Conservation (phyloP, 2,797 vertebrate species). For the Phylloscopus collybita region DNA sequence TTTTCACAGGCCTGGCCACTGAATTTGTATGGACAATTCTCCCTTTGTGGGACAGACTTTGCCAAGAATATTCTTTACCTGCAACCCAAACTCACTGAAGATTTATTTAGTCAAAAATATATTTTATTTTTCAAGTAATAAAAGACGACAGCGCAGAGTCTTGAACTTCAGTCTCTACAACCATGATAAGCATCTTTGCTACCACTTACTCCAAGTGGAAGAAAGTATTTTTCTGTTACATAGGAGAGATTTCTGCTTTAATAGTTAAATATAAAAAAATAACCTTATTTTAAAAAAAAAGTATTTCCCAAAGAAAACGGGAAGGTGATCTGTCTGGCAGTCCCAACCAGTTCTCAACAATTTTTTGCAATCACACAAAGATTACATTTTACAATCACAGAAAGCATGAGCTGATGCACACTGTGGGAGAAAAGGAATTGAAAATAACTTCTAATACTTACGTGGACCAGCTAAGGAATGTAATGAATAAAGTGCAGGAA, state of each 20-base stretch:
- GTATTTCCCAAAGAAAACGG: not conserved
- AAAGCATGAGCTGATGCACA: not conserved
- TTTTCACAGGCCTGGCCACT: not conserved
- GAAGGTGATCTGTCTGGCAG: not conserved
- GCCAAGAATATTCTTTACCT: not conserved
- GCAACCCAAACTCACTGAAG: not conserved
- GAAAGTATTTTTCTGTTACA: not conserved
- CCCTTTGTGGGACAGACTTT: not conserved
- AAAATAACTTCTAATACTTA: conserved; percentile 75
- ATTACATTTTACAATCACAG: not conserved
- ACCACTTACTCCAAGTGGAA: not conserved
- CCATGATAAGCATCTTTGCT: not conserved
- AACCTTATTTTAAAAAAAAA: not conserved
- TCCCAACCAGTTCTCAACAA: not conserved
- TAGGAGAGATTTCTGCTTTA: not conserved
- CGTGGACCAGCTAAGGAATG: conserved; percentile 86
- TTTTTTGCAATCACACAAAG: not conserved
- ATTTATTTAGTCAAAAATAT: not conserved
- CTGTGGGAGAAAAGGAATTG: not conserved
- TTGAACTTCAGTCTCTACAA: not conserved
- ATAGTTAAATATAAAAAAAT: not conserved
- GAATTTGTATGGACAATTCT: not conserved
- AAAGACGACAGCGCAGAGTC: not conserved
- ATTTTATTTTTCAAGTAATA: not conserved
- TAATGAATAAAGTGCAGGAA: conserved; percentile 84